Percentiles rank a stretch among this genome's conserved stretches.
These are phyloP conservation scores for Porites lobata DNA, from an alignment of 92 coral and sea anemone genomes.

Conservation along the genomic window DNA sequence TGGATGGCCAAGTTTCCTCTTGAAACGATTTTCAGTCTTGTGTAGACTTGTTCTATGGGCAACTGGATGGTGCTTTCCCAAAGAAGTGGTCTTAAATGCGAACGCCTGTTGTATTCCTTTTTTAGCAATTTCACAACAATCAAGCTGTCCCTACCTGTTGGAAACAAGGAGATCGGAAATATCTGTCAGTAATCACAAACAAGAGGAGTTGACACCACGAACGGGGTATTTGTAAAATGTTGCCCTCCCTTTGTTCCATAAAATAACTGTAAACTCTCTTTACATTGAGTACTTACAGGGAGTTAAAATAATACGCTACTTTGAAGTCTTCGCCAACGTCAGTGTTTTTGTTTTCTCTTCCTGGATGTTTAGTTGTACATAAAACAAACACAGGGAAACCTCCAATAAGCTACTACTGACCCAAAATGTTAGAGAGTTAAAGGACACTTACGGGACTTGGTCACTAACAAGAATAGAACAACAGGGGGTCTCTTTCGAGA, in stretches of 20 bases:
- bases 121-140: background rate
- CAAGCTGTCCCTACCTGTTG: background rate
- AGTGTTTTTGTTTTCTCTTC: too few relatives aligned
- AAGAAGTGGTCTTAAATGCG: background rate
- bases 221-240: background rate
- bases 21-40: slow-evolving; percentile 8
- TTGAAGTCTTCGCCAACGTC: too few relatives aligned
- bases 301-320: too few relatives aligned
- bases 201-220: too few relatives aligned
- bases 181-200: background rate
- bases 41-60: background rate
- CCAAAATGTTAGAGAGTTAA: too few relatives aligned
- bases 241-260: too few relatives aligned
- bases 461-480: fast-evolving
- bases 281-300: too few relatives aligned
- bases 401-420: too few relatives aligned
- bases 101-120: background rate
- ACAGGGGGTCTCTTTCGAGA: fast-evolving
- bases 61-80: slow-evolving; percentile 4
- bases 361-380: too few relatives aligned
- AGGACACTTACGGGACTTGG: fast-evolving
- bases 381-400: too few relatives aligned
- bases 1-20: background rate
- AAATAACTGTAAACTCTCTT: too few relatives aligned
- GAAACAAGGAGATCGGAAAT: background rate